Evolutionary conservation across 1,140 invertebrate genomes (phyloP), one percentile per base, ranked within the genome.

Genomic region (Diploscapter pachys): DNA sequence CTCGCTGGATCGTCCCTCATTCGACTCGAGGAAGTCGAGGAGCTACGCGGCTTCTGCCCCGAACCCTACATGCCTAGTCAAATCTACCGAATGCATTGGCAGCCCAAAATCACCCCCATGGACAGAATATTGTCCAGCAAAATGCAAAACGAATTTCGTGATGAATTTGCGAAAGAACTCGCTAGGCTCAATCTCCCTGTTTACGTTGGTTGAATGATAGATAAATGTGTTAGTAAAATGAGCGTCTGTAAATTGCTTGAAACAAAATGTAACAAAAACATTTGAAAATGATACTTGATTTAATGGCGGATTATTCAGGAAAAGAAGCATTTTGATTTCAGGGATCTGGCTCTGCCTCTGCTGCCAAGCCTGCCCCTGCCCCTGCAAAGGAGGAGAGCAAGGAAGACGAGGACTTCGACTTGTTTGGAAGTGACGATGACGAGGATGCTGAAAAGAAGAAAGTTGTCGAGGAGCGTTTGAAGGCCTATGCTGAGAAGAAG

Each of bases 401-500:
- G 62, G 90, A 90, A 59, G 92, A 94, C 85, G 92, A 94, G 87
- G 93, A 93, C 84, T 89, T 96, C 63, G 94, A 98, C 88, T 87
- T 97, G 2, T 97, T 97, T 88, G 94, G 90, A 8, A 94, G 93
- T 8, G 94, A 95, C 78, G 92, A 93, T 80, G 83, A 86, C 53
- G 79, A 80, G 49, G 79, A 78, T 61, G 83, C 81, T 3, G 93
- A 92, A 81, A 91, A 92, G 75, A 90, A 89, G 13, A 91, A 90
- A 86, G 86, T 94, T 51, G 90, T 91, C 82, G 90, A 95, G 85
- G 91, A 94, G 86, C 90, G 93, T 79, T 83, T 96, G 48, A 91
- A 91, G 77, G 93, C 91, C 6, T 96, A 97, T 86, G 90, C 90
- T 78, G 93, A 91, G 9, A 97, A 94, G 86, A 98, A 98, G 88